Base-by-base conservation (phyloP, 92 coral and sea anemone species). In the Porites divaricata region DNA sequence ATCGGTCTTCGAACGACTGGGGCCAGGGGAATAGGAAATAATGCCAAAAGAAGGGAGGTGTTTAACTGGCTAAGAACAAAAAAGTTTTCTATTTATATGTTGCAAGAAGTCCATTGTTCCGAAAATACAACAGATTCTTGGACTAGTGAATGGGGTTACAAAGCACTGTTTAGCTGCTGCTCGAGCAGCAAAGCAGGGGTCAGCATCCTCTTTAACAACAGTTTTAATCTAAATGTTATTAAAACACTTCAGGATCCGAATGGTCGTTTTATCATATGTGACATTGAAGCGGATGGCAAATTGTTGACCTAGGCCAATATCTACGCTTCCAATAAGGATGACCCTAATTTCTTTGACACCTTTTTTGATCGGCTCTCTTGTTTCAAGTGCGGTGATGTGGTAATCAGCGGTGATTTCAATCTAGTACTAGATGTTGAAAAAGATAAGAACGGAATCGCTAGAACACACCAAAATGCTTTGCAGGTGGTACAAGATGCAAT, bases 101-200 rank as follows among this genome's bases (percentile, higher is more conserved):
- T 35, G 45, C 6, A 35, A 35, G 45, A 35, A 35, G 45, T 35
- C 4, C 45, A 35, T 35, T 35, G 6, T 35, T 35, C 45, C 45
- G 45, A 35, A 0, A 35, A 35, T 35, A 35, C 58, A 53, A 10
- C 58, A 53, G 58, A 53, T 53, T 53, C 58, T 53, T 53, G 16
- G 58, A 53, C 58, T 53, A 53, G 3, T 53, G 58, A 53, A 53
- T 53, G 58, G 58, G 58, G 58, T 53, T 86, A 59, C 35, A 80
- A 86, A 71, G 71, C 81, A 25, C 58, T 86, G 16, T 79, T 86
- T 51, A 75, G 83, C 24, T 65, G 64, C 62, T 66, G 69, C 74
- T 54, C 76, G 12, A 77, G 88, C 17, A 51, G 53, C 2, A 76
- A 28, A 58, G 88, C 62, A 12, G 81, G 87, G 2, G 87, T 83